Base-by-base conservation (phyloP, 2,113 vertebrate species). In the Centrocercus urophasianus region DNA sequence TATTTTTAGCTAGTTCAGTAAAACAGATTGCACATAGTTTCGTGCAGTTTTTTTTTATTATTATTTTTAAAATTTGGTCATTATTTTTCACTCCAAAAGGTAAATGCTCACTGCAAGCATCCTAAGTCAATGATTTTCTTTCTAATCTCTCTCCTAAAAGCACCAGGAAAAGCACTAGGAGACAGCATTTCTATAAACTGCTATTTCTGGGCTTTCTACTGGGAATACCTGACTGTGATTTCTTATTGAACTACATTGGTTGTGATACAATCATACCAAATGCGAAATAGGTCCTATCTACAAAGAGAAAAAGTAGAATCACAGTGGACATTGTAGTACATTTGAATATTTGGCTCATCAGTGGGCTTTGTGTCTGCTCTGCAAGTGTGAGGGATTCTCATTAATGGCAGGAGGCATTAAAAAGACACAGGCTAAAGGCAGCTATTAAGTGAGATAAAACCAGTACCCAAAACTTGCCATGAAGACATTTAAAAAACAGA, bases 1-100 rank as follows among this genome's bases (percentile, higher is more conserved):
- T 86, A 73, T 63, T 80, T 93, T 83, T 38, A 69, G 8, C 50
- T 64, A 83, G 43, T 38, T 8, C 13, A 60, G 69, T 84, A 86
- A 88, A 93, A 95, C 61, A 60, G 70, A 92, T 36, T 82, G 30
- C 8, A 81, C 79, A 42, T 18, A 69, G 32, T 76, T 94, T 83
- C 76, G 77, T 60, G 13, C 9, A 54, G 12, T 6, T n/a, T 57
- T 57, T 57, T 78, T 38, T 38, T 38, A 9, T 10, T 38, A 40
- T 57, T 84, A 36, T 85, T 86, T 77, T 72, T 15, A 54, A 54
- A 54, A 54, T 54, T 28, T 54, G 52, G 8, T 28, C 25, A 54
- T 54, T 27, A 50, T 74, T 87, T 78, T 83, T 50, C 48, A 30
- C 25, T 79, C 47, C 38, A 57, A 88, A 73, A 45, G 72, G 24